Percentiles rank a stretch among this genome's conserved stretches.
These are phyloP conservation scores for Diabrotica virgifera DNA, from an alignment of 1,140 invertebrate genomes.

Conservation along the genomic window DNA sequence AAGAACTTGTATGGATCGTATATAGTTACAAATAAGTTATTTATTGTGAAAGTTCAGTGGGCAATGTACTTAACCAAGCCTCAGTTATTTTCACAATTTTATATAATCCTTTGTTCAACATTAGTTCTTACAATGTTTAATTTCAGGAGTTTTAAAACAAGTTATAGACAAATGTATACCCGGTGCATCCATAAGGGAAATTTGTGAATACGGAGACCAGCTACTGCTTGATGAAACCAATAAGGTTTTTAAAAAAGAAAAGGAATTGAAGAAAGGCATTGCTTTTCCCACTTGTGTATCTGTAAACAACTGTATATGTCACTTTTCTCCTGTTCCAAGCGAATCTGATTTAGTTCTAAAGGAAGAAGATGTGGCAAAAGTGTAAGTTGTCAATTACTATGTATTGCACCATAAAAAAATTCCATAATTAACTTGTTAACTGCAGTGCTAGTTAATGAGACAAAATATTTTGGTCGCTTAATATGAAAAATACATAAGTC, in stretches of 20 bases:
- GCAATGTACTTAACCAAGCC: too few species aligned
- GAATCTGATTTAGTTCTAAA: slow-evolving; percentile 87
- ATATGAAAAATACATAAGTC: too few species aligned
- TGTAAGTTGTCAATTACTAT: slow-evolving; percentile 63
- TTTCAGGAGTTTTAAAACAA: slow-evolving; percentile 83
- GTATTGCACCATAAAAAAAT: neutral
- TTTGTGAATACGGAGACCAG: slow-evolving; percentile 91
- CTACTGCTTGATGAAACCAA: slow-evolving; percentile 86
- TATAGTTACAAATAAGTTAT: too few species aligned
- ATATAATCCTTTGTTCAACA: neutral
- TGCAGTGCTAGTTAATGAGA: neutral
- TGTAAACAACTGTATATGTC: slow-evolving; percentile 98
- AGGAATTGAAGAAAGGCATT: slow-evolving; percentile 96
- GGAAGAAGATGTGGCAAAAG: slow-evolving; percentile 95
- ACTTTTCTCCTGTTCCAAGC: slow-evolving; percentile 93
- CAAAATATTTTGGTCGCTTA: too few species aligned
- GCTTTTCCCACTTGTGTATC: slow-evolving; percentile 99
- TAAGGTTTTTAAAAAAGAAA: slow-evolving; percentile 98
- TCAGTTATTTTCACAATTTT: too few species aligned
- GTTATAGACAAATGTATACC: slow-evolving; percentile 84
- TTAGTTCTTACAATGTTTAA: neutral
- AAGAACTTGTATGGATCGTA: too few species aligned
- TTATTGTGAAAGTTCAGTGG: too few species aligned
- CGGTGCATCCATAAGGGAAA: slow-evolving; percentile 83
- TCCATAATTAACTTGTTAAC: neutral